Conservation (phyloP, 2,797 vertebrate species). For the Halcyon smyrnensis region DNA sequence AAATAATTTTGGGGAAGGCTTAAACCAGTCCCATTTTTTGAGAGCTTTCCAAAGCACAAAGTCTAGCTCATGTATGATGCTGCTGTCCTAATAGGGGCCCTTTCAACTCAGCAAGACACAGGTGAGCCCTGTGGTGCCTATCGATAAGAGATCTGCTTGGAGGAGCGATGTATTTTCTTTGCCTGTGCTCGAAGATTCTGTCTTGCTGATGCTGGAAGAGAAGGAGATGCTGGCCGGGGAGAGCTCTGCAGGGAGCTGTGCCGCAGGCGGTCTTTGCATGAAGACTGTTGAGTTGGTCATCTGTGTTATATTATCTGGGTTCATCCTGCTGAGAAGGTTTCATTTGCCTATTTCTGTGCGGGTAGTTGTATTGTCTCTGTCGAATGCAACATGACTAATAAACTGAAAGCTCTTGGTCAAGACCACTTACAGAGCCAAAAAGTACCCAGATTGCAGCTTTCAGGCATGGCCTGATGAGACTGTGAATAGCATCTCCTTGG, state of each 20-base stretch:
- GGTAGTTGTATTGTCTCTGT: neutral
- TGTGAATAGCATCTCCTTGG: neutral
- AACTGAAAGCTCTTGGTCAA: neutral
- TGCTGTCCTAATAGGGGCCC: neutral
- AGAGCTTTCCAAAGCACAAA: neutral
- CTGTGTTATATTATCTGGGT: constrained; percentile 59
- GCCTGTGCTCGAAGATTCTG: neutral
- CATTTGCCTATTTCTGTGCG: neutral
- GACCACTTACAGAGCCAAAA: neutral
- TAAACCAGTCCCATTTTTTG: neutral
- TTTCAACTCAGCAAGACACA: neutral
- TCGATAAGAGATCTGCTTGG: neutral
- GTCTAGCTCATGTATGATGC: accelerated
- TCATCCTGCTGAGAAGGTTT: constrained; percentile 34
- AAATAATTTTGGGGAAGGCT: neutral
- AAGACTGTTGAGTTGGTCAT: constrained; percentile 14
- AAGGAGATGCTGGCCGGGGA: neutral
- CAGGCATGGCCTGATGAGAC: neutral
- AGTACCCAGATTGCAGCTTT: neutral
- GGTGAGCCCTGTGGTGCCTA: neutral
- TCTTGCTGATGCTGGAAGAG: neutral
- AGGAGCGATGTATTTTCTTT: neutral
- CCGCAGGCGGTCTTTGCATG: accelerated
- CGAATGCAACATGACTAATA: neutral
- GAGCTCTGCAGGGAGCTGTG: constrained; percentile 23